Conservation (phyloP, 2,888 invertebrate species). For the Drosophila suboccidentalis region DNA sequence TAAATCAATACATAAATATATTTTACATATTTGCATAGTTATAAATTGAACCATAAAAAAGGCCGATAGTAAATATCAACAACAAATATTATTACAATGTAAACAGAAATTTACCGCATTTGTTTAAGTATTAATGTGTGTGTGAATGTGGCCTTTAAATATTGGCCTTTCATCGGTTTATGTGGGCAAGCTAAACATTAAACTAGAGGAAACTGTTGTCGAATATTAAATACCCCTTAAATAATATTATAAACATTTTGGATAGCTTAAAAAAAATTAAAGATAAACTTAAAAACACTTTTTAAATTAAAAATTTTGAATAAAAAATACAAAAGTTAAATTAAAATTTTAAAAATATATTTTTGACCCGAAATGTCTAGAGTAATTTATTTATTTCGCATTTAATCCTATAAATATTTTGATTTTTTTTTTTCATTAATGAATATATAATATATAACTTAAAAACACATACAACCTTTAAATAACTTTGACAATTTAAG, state of each 20-base stretch:
- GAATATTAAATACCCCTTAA: neutral
- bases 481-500: neutral
- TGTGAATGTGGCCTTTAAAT: conserved; percentile 9
- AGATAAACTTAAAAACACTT: neutral
- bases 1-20: conserved; percentile 15
- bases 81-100: conserved; percentile 37
- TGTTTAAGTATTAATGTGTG: conserved; percentile 14
- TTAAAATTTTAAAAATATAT: neutral
- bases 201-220: too few species aligned
- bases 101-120: conserved; percentile 34
- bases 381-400: neutral
- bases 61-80: conserved; percentile 29
- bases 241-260: neutral
- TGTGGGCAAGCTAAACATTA: neutral
- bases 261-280: too few species aligned
- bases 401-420: neutral
- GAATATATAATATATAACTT: too few species aligned
- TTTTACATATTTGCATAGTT: conserved; percentile 15
- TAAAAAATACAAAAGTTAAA: neutral
- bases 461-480: too few species aligned
- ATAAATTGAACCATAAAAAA: conserved; percentile 13
- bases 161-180: conserved; percentile 2
- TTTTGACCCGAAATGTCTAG: neutral
- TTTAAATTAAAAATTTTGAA: neutral
- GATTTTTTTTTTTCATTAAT: neutral